Base-by-base conservation (phyloP, 2,888 invertebrate species). In the Exocentrus adspersus region DNA sequence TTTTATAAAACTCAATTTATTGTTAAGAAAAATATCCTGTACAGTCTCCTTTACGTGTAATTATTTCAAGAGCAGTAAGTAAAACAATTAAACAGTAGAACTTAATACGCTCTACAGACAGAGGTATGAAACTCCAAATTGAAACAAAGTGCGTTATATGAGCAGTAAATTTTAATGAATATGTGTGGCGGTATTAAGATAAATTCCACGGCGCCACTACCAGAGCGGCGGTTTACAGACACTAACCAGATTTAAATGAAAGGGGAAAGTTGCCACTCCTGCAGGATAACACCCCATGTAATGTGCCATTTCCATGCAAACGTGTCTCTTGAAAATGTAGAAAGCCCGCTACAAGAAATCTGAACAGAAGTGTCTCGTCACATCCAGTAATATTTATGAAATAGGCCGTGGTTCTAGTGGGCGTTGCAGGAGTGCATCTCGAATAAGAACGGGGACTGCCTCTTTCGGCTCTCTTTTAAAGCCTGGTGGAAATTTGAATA, bases 291-390 rank as follows among this genome's bases (percentile, higher is more conserved):
- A 76, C 75, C 72, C 72, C 75, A 78, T 80, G 82, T 85, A 85
- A 85, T 85, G 82, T 82, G 81, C 83, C 82, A 85, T 86, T 86
- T 85, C 83, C 83, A 86, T 85, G 85, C 85, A 85, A 85, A 85
- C 83, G 83, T 81, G 81, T 82, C 83, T 52, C 81, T 81, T 81
- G 84, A 83, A 84, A 84, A 84, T 83, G 84, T 74, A 73, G 70
- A 72, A 45, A 17, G 32, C 19, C 32, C 56, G 12, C 71, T 72
- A 69, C 69, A 65, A 32, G 45, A 46, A 62, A 75, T 74, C 72
- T 68, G 64, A 72, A 72, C 77, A 77, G 76, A 76, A 77, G 77
- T 75, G 75, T 76, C 77, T 73, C 76, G 73, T 75, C 76, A 70
- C 76, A 72, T 78, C 75, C 70, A 69, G 68, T 72, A 72, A 77